Evolutionary conservation across 2,888 invertebrate species (phyloP), one percentile per base, ranked within the genome.

Genomic region (Sycophila texana): DNA sequence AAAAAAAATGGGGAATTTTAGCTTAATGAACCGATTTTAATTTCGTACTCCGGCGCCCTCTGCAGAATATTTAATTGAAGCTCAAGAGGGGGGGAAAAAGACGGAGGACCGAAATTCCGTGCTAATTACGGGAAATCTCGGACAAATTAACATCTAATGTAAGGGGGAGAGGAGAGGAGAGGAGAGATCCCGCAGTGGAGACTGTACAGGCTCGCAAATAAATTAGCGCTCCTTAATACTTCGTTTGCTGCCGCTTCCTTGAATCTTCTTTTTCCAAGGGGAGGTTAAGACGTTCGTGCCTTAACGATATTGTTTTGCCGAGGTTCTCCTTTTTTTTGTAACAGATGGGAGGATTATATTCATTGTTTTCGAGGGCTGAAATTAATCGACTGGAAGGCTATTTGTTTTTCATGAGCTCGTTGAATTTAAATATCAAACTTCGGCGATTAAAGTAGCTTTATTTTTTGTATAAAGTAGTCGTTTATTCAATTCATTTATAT

Each of bases 21-120:
- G 82, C 81, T 81, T 86, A 85, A 86, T 85, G 86, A 87, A 86
- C 85, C 83, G 85, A 86, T 86, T 86, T 86, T 84, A 85, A 86
- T 86, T 86, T 87, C 83, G 75, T 71, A 26, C 67, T 73, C 68
- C 82, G 82, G 85, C 83, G 84, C 83, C 82, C 76, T 74, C 39
- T 39, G 39, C 65, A 79, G 86, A 86, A 86, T 86, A 86, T 85
- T 86, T 86, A 86, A 87, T 86, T 72, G 66, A 67, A 76, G 70
- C 3, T 20, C 66, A n/a, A 4, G 61, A 4, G 14, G n/a, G 61
- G 66, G 47, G 20, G 47, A 57, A 67, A 66, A n/a, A 60, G 53
- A 72, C 16, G 22, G 53, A 53, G 67, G 61, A 26, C 10, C 20
- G 5, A 20, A 65, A 57, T 55, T 51, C n/a, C 58, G 3, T 7